Conservation (phyloP, 2,888 invertebrate species). For the Mellilla xanthometata region DNA sequence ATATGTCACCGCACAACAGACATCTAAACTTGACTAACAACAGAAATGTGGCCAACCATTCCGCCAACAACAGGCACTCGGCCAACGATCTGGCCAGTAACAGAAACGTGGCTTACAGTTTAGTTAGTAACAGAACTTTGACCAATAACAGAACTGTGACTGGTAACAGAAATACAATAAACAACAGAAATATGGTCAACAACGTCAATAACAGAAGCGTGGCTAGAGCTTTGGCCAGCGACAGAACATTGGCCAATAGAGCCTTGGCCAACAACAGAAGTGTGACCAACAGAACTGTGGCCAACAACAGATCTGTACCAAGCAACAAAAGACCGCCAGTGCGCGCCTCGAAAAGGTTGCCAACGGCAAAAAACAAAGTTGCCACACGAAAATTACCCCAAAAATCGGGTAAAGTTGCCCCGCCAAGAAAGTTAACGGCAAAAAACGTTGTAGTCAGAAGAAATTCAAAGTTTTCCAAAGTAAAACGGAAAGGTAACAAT, state of each 20-base stretch:
- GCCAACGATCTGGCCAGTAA: conserved; percentile 5
- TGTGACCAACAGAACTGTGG: conserved; percentile 3
- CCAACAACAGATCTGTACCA: conserved; percentile 1
- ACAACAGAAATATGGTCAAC: conserved; percentile 8
- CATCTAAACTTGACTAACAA: conserved; percentile 13
- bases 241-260: conserved; percentile 5
- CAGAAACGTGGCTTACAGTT: background rate
- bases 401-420: conserved; percentile 41
- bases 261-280: conserved; percentile 1
- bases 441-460: conserved; percentile 60
- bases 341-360: conserved; percentile 38
- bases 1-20: conserved; percentile 14
- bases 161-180: background rate
- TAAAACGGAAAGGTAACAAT: conserved; percentile 68
- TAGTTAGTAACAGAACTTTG: conserved; percentile 4
- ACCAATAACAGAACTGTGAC: background rate
- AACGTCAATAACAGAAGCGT: conserved; percentile 3
- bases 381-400: conserved; percentile 43
- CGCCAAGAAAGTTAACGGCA: conserved; percentile 51
- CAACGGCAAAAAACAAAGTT: conserved; percentile 29
- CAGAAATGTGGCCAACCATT: background rate
- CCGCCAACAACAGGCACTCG: conserved; percentile 5
- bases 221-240: background rate
- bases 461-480: conserved; percentile 50
- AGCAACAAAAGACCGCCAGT: conserved; percentile 17